Evolutionary conservation across 1,140 invertebrate species (phyloP), one percentile per base, ranked within the genome.

Genomic region (Olivierus martensii): DNA sequence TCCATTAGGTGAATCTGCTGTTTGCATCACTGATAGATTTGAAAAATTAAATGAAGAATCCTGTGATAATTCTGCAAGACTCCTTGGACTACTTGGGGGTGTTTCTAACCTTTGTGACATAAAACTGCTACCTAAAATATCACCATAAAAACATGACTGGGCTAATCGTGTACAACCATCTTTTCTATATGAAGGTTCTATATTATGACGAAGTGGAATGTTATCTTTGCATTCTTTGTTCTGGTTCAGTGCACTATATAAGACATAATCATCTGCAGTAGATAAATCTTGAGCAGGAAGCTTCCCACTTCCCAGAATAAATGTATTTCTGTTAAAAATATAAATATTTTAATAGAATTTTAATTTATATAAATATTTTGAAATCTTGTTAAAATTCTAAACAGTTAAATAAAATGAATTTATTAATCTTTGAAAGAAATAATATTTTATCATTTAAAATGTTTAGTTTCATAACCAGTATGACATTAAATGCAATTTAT

Each of bases 201-300:
- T 28, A 28, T 9, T 9, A 2, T 28, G 28, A 28, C 28, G 28
- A 4, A 28, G 28, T 28, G 28, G 28, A 28, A 28, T 28, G 28
- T 28, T 28, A 28, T 28, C 28, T 28, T 9, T 28, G 17, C 41
- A 4, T 22, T 43, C 41, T 18, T 43, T 22, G 37, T 48, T 42
- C 7, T 56, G 45, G 37, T 61, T 59, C 46, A 69, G 56, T 12
- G 65, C 67, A 59, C 64, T 67, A 50, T 63, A 67, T 14, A 66
- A 57, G 47, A 68, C 68, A 56, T 70, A 66, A 51, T 71, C 69
- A 59, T 70, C 64, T 54, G 63, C 62, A 21, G 67, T 69, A 18
- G 62, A 61, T 22, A 68, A 54, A 42, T 69, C 64, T 35, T 58
- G 52, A 22, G 65, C 64, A 28, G 65, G 58, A 19, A 36, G 49